phyloP scores from a whole-genome alignment of 2,113 vertebrate genomes.

The Lasiurus borealis region DNA sequence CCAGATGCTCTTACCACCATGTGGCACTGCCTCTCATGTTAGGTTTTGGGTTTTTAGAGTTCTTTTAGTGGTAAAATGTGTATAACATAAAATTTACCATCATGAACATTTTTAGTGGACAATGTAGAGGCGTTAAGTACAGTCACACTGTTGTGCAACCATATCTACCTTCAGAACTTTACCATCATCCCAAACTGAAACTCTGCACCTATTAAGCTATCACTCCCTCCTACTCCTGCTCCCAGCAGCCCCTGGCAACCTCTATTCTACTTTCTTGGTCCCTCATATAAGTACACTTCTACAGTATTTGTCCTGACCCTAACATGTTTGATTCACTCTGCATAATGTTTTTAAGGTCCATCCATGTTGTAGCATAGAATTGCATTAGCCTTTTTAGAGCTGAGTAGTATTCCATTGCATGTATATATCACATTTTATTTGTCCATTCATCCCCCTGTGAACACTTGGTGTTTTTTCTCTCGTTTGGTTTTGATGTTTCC shows the following conservation, averaged over 20 bases:
- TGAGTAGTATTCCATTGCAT: neutral
- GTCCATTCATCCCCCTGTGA: neutral
- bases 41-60: neutral
- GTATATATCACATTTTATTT: neutral
- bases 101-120: neutral
- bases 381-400: neutral
- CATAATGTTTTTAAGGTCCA: neutral
- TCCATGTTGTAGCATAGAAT: neutral
- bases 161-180: neutral
- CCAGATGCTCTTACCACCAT: neutral
- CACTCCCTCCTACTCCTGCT: neutral
- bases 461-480: neutral
- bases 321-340: neutral
- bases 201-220: neutral
- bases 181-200: neutral
- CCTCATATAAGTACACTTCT: neutral
- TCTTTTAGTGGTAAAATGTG: neutral
- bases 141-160: too few species aligned
- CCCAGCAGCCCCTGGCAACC: fast-evolving
- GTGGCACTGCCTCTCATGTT: neutral
- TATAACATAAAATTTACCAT: neutral
- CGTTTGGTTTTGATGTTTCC: neutral
- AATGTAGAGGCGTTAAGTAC: neutral
- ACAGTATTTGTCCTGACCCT: neutral
- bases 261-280: neutral